Conservation (phyloP, 2,797 vertebrate species). For the Mycteria americana region DNA sequence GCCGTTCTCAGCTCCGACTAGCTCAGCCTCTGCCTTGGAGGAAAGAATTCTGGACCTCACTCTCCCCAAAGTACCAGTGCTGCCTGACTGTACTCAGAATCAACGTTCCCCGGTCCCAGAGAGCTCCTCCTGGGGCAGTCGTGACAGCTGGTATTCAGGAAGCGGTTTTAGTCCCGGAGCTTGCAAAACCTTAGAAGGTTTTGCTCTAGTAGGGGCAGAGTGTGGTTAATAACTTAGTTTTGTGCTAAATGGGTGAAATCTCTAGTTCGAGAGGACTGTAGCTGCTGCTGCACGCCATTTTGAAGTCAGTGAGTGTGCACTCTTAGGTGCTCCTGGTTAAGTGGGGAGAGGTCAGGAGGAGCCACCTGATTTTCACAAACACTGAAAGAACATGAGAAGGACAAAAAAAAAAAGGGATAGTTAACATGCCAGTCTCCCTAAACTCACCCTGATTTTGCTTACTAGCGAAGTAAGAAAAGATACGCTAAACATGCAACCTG, state of each 20-base stretch:
- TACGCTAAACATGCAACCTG: accelerated
- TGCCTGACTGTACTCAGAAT: background rate
- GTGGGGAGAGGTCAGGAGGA: background rate
- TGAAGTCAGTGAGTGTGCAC: accelerated
- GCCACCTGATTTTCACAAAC: background rate
- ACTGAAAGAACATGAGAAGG: background rate
- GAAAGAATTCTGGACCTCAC: background rate
- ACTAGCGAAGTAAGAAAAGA: background rate
- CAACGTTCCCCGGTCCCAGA: background rate
- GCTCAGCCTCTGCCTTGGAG: background rate
- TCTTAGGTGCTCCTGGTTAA: background rate
- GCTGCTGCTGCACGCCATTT: accelerated
- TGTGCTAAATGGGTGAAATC: background rate
- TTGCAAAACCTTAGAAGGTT: background rate
- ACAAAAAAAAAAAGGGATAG: background rate
- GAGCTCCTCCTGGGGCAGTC: background rate
- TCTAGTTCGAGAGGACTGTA: accelerated
- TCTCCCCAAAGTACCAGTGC: background rate
- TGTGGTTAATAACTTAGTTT: accelerated
- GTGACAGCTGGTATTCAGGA: background rate
- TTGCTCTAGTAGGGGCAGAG: background rate
- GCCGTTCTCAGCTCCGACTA: background rate
- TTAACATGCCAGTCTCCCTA: background rate
- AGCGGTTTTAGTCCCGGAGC: background rate
- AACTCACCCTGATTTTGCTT: background rate